Evolutionary conservation across 2,888 invertebrate genomes (phyloP).

Genomic region (Yponomeuta cagnagella): DNA sequence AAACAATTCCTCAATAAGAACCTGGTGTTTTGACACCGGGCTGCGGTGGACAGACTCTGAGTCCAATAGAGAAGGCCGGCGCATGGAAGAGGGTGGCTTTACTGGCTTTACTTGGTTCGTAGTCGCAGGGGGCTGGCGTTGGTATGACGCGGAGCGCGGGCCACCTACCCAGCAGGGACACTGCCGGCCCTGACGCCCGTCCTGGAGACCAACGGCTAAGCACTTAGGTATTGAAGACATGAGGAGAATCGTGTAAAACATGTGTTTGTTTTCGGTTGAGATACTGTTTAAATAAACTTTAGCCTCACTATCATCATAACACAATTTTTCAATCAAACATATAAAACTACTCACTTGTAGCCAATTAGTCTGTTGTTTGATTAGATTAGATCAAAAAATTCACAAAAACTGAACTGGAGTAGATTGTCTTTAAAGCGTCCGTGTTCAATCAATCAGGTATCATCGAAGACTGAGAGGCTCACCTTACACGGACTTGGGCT

Average conservation of each 20-base stretch:
- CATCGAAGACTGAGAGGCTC: not conserved
- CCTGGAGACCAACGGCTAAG: slow-evolving; percentile 33
- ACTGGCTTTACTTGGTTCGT: slow-evolving; percentile 84
- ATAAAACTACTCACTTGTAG: not conserved
- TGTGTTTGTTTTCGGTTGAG: not conserved
- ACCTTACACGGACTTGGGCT: slow-evolving; percentile 25
- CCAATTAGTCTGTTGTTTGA: not conserved
- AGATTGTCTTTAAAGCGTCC: not conserved
- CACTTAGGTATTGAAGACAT: not conserved
- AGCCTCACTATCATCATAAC: too few species aligned
- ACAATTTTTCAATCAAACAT: too few species aligned
- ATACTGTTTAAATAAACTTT: too few species aligned
- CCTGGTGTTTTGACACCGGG: slow-evolving; percentile 72
- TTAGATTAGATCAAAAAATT: not conserved
- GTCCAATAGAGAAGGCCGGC: slow-evolving; percentile 79
- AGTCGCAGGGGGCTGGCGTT: slow-evolving; percentile 94
- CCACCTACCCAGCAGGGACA: slow-evolving; percentile 87
- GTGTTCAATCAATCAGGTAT: not conserved
- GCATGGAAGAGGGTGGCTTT: slow-evolving; percentile 71
- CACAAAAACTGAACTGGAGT: not conserved
- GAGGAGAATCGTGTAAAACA: not conserved
- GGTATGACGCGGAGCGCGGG: slow-evolving; percentile 79
- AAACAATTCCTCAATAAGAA: slow-evolving; percentile 28
- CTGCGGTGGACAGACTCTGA: slow-evolving; percentile 66
- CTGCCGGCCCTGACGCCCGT: slow-evolving; percentile 84